Conservation (phyloP, 2,113 vertebrate species). For the Pyxicephalus adspersus region DNA sequence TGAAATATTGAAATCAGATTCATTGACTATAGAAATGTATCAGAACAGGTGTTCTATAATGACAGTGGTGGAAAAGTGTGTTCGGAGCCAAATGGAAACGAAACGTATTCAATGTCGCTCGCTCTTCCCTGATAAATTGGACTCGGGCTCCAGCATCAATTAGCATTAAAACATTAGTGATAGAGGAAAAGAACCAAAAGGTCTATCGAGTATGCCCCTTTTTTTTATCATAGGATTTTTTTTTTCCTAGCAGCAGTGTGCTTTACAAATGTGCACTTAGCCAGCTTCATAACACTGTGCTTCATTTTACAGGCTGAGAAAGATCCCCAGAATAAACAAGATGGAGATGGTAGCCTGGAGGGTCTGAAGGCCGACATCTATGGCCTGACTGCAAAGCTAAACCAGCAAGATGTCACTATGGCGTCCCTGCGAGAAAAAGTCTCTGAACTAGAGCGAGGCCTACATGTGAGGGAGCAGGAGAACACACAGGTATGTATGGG, state of each 20-base stretch:
- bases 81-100: too few species aligned
- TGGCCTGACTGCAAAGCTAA: conserved; percentile 73
- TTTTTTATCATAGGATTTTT: neutral
- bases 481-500: conserved; percentile 73
- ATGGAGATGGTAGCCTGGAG: conserved; percentile 66
- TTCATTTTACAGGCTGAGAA: conserved; percentile 14
- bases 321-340: conserved; percentile 18
- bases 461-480: conserved; percentile 74
- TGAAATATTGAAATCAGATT: too few species aligned
- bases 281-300: neutral
- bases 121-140: too few species aligned
- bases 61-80: too few species aligned
- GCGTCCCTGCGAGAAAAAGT: conserved; percentile 77
- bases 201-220: too few species aligned
- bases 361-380: conserved; percentile 73
- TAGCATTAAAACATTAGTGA: too few species aligned
- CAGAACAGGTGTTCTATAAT: too few species aligned
- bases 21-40: too few species aligned
- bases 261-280: neutral
- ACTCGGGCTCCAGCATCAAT: too few species aligned
- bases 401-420: conserved; percentile 78
- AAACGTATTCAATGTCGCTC: too few species aligned
- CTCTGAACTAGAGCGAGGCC: conserved; percentile 73
- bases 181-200: too few species aligned
- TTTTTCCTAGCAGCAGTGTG: neutral